Base-by-base conservation (phyloP, 2,888 invertebrate genomes). In the Alviniconcha strummeri region DNA sequence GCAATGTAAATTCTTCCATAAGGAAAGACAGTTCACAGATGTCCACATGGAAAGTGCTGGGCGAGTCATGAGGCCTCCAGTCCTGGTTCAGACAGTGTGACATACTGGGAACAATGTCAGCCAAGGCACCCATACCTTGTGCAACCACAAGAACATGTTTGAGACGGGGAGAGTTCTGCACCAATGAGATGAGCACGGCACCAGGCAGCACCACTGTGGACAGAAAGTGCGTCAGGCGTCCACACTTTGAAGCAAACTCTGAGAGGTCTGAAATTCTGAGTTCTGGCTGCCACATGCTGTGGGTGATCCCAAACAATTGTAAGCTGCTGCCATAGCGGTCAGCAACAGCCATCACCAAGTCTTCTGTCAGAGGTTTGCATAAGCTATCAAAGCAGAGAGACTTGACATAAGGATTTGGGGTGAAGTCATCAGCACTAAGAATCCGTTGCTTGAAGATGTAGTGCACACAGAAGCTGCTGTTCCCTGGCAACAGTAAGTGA, bases 361-460 rank as follows among this genome's bases (percentile, higher is more conserved):
- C 76, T 13, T 82, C 69, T 5, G 82, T 77, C n/a, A 82, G 15
- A n/a, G 77, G 82, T 6, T 71, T 82, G 71, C 82, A 77, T 19
- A 77, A 54, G 56, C 82, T 82, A 64, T 82, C 82, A 54, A 82
- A 54, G 57, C 82, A 77, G n/a, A 82, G 56, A 11, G 82, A 82
- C 71, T 69, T 82, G 19, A 82, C 82, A 57, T 15, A 69, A 8
- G 82, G 82, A 77, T 82, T 82, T 55, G 64, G 52, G 36, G 36
- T 76, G 52, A 82, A 64, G 60, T 77, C 71, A 8, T 54, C 67
- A 8, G 19, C 9, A 5, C 15, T 54, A 15, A 82, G 15, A 15
- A 17, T 11, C 17, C 82, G 55, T 56, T 82, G 82, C 17, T 56
- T 82, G 77, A 82, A 82, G 19, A 82, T 82, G 55, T 82, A 82